Base-by-base conservation (phyloP, 2,113 vertebrate species). In the Charadrius vociferus region DNA sequence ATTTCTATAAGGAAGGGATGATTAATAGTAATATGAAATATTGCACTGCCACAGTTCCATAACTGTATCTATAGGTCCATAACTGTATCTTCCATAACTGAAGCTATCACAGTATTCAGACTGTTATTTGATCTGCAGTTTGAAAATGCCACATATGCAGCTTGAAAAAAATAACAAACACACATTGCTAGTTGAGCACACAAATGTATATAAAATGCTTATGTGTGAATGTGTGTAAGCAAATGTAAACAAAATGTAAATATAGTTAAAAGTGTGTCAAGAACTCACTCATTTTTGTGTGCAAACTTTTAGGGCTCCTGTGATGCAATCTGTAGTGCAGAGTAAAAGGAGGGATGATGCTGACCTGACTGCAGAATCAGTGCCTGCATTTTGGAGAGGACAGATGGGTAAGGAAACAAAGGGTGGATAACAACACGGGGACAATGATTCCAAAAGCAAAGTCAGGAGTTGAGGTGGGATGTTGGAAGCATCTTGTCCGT, bases 361-460 rank as follows among this genome's bases (percentile, higher is more conserved):
- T 75, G 58, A 81, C 17, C 32, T 65, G 62, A 29, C 34, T 30
- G 62, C 47, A 39, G 63, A 89, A 50, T 6, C 47, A 65, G 50
- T 3, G 2, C 39, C 58, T 43, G 26, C 12, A 23, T 21, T 61
- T 67, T 21, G n/a, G 63, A 66, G 50, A 20, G 23, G 37, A 47
- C 3, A 4, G 7, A 63, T 43, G 6, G 12, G 14, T 32, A 36
- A 71, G 21, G 24, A 62, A 49, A 41, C 43, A 65, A 52, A 68
- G 14, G 14, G 14, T 4, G 2, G 36, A 6, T 20, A 61, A 56
- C 4, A 16, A 27, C 41, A 30, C 0, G 0, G 30, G n/a, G 39
- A 47, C n/a, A n/a, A 24, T 0, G 0, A 34, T 68, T 72, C 45
- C 15, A 5, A 87, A 74, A 72, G 49, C 43, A 17, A 59, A 7